Conservation (phyloP, 2,888 invertebrate genomes). For the Xestia xanthographa region DNA sequence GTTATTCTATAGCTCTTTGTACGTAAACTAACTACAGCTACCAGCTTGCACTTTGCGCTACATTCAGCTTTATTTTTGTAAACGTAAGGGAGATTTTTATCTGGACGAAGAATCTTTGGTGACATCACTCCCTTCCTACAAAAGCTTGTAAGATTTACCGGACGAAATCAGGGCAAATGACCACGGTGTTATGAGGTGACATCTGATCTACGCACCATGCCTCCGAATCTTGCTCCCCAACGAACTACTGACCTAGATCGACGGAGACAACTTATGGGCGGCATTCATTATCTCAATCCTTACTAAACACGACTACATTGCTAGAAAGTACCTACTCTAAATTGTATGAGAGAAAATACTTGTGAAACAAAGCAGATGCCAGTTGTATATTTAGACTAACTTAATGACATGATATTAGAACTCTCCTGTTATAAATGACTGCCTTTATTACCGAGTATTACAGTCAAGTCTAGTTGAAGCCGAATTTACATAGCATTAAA, state of each 20-base stretch:
- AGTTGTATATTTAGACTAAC: conserved; percentile 48
- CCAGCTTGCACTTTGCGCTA: conserved; percentile 6
- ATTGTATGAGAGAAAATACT: conserved; percentile 37
- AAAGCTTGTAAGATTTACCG: conserved; percentile 1
- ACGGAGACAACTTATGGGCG: conserved; percentile 16
- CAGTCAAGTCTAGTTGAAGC: conserved; percentile 39
- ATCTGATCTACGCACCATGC: conserved; percentile 14
- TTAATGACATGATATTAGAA: conserved; percentile 59
- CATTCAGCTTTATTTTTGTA: conserved; percentile 10
- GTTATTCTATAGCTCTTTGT: conserved; percentile 25
- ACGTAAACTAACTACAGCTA: conserved; percentile 13
- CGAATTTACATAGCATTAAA: conserved; percentile 61
- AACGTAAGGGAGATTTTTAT: background rate
- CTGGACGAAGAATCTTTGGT: background rate
- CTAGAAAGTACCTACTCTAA: conserved; percentile 7
- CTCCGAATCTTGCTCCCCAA: background rate
- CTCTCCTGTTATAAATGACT: conserved; percentile 54
- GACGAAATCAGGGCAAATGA: conserved; percentile 20
- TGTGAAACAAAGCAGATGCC: conserved; percentile 48
- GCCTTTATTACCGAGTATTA: conserved; percentile 56
- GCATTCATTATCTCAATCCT: conserved; percentile 27
- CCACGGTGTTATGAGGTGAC: conserved; percentile 25
- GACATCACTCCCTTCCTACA: background rate
- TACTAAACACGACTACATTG: conserved; percentile 16
- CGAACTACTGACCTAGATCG: conserved; percentile 46